These are phyloP conservation scores for Podarcis cretensis DNA, from an alignment of 2,113 vertebrate species.

Conservation along the genomic window DNA sequence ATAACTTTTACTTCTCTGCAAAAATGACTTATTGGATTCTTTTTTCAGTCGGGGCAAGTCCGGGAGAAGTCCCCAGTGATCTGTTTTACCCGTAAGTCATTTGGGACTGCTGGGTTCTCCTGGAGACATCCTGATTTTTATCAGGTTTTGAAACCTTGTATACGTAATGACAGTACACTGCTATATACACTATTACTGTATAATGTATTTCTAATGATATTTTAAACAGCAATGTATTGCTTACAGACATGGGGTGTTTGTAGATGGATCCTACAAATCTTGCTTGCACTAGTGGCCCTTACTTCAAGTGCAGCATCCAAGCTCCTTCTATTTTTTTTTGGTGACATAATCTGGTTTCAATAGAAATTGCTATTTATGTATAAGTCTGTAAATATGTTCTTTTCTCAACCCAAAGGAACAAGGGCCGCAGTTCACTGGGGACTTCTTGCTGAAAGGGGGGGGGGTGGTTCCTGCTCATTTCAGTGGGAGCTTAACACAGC, in stretches of 20 bases:
- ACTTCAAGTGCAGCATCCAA: slow-evolving; percentile 35
- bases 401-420: slow-evolving; percentile 56
- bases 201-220: slow-evolving; percentile 57
- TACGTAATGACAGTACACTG: slow-evolving; percentile 66
- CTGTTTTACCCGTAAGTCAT: too few species aligned
- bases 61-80: neutral
- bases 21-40: too few species aligned
- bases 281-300: neutral
- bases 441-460: neutral
- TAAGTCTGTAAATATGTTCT: slow-evolving; percentile 63
- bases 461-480: neutral
- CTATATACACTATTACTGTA: slow-evolving; percentile 67
- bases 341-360: slow-evolving; percentile 21
- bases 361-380: slow-evolving; percentile 20
- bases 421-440: too few species aligned
- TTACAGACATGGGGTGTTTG: slow-evolving; percentile 12
- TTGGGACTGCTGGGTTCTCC: neutral
- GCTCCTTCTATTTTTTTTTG: slow-evolving; percentile 2
- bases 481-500: neutral
- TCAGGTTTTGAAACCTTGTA: slow-evolving; percentile 29
- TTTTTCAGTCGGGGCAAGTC: neutral
- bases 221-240: slow-evolving; percentile 59
- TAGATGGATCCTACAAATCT: slow-evolving; percentile 16
- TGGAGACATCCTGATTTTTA: neutral
- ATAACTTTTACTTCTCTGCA: neutral